phyloP scores from a whole-genome alignment of 2,888 invertebrate genomes.

The Lycaena phlaeas region DNA sequence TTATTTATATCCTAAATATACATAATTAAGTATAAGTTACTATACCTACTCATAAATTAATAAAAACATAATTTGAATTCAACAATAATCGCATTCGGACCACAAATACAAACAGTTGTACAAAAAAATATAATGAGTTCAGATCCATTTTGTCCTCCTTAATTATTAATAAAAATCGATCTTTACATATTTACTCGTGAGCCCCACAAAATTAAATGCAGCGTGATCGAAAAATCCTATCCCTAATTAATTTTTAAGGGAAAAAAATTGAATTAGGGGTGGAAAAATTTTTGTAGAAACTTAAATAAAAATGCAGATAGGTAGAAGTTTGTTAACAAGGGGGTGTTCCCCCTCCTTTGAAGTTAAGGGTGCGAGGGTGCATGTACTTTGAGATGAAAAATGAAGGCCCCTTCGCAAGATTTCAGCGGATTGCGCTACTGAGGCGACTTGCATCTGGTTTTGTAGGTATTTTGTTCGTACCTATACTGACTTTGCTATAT shows the following conservation, averaged over 20 bases:
- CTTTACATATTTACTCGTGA: conserved; percentile 14
- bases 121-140: too few species aligned
- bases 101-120: too few species aligned
- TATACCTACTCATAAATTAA: too few species aligned
- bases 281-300: conserved; percentile 59
- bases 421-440: conserved; percentile 18
- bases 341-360: conserved; percentile 47
- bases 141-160: too few species aligned
- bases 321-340: conserved; percentile 47
- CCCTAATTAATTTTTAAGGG: conserved; percentile 42
- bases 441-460: too few species aligned
- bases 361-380: conserved; percentile 34
- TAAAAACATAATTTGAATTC: too few species aligned
- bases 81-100: too few species aligned
- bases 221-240: conserved; percentile 36
- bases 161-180: neutral
- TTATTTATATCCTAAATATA: too few species aligned
- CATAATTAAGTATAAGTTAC: too few species aligned
- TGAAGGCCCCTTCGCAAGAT: conserved; percentile 40
- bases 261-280: conserved; percentile 53
- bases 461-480: too few species aligned
- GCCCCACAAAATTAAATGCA: conserved; percentile 33
- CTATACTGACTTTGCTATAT: too few species aligned
- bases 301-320: conserved; percentile 64
- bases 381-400: conserved; percentile 38